These are phyloP conservation scores for Theropithecus gelada DNA, from an alignment of 2,113 vertebrate species.

Conservation along the genomic window DNA sequence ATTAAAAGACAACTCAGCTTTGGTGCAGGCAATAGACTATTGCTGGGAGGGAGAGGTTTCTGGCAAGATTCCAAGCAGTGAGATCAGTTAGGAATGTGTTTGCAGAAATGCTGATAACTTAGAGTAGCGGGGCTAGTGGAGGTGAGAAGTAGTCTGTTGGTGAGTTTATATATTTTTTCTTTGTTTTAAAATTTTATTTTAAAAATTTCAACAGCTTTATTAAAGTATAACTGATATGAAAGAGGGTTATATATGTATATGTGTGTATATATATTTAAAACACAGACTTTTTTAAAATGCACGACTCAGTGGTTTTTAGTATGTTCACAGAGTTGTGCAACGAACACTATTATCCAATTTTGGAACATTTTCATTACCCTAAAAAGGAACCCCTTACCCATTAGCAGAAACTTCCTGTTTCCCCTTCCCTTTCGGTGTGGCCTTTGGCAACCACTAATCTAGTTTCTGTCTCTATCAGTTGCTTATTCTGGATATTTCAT, in stretches of 20 bases:
- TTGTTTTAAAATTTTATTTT: background rate
- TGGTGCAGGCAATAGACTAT: background rate
- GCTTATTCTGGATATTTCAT: constrained; percentile 25
- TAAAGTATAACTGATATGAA: background rate
- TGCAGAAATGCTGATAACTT: background rate
- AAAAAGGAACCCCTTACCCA: background rate
- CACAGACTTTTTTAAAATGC: background rate
- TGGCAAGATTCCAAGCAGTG: background rate
- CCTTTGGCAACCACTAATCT: background rate
- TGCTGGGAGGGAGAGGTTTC: background rate
- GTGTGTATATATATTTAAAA: background rate
- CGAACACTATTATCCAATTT: background rate
- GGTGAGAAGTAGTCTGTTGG: background rate
- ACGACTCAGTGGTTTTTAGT: background rate
- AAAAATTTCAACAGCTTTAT: background rate
- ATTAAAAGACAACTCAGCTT: background rate
- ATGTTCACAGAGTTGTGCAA: background rate
- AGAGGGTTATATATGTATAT: background rate
- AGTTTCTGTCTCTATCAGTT: constrained; percentile 10
- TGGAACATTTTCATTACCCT: background rate
- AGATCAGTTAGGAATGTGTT: background rate
- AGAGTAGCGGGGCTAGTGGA: background rate
- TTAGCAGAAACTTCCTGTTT: background rate
- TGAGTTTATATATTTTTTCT: background rate
- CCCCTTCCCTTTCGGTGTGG: background rate